These are phyloP conservation scores for Trissolcus japonicus DNA, from an alignment of 2,888 invertebrate genomes.

Conservation along the genomic window DNA sequence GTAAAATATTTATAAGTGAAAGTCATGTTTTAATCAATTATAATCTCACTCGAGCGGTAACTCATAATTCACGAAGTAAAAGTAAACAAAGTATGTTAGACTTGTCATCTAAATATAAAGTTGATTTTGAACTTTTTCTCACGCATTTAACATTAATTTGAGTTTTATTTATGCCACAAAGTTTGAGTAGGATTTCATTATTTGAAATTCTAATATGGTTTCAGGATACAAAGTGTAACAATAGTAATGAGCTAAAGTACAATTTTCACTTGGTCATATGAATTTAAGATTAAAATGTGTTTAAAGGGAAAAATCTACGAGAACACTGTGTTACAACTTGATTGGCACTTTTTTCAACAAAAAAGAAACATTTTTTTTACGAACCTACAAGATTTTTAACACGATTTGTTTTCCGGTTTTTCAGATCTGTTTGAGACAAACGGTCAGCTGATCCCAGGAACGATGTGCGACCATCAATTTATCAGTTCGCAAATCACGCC, in stretches of 20 bases:
- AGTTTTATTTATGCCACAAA: conserved; percentile 15
- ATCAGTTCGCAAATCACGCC: conserved; percentile 84
- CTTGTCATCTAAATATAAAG: conserved; percentile 6
- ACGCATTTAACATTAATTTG: conserved; percentile 12
- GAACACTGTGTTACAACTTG: too few species aligned
- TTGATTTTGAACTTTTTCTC: conserved; percentile 9
- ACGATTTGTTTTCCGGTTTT: conserved; percentile 71
- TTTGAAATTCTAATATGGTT: conserved; percentile 23
- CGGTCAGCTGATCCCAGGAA: conserved; percentile 85
- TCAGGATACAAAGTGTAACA: conserved; percentile 5
- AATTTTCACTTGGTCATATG: conserved; percentile 11
- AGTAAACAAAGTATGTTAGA: background rate
- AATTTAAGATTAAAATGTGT: conserved; percentile 2
- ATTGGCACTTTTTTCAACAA: background rate
- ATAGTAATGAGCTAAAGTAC: conserved; percentile 5
- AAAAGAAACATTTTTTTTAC: background rate
- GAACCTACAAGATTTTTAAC: background rate
- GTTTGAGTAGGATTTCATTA: conserved; percentile 20
- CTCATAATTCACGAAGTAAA: too few species aligned
- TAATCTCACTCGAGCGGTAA: too few species aligned
- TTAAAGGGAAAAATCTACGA: too few species aligned
- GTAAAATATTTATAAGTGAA: too few species aligned
- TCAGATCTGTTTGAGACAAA: conserved; percentile 89
- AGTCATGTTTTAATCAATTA: too few species aligned
- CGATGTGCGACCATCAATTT: conserved; percentile 91